Evolutionary conservation across 2,888 invertebrate genomes (phyloP), one percentile per base, ranked within the genome.

Genomic region (Balanococcus diminutus): DNA sequence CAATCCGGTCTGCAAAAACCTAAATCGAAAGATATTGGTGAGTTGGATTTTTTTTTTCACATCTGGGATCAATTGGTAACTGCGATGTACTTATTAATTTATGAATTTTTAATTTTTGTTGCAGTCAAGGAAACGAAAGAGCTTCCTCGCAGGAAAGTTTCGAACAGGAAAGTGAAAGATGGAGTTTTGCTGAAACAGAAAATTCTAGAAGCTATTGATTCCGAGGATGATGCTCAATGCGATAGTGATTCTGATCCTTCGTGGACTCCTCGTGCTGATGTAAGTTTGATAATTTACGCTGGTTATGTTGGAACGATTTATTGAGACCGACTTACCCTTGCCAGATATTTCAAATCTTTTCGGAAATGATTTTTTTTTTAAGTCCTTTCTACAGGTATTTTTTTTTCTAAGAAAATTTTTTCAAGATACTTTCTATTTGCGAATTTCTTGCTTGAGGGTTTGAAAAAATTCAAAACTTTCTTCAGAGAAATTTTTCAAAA

Each of bases 161-260:
- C 86, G 8, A 36, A 86, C 56, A 72, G 86, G n/a, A 86, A 86
- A 56, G 84, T 84, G 14, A 86, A 86, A 61, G 84, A 84, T 14
- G 84, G 81, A 39, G n/a, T 36, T 36, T 36, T 79, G 36, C 61
- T 81, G 5, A 32, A 75, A 28, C 19, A 51, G 67, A 75, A 75
- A 32, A 81, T 56, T 14, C 75, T 81, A 79, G 67, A 28, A 31
- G 81, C 75, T 11, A 86, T 82, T 6, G 75, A 84, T 79, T 83
- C 83, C 14, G 86, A 86, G 46, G 84, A 86, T 11, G 86, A 84
- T 1, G 28, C n/a, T 39, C 82, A 39, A 32, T 9, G 39, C 14
- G 75, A 67, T 42, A 84, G 84, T n/a, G 86, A 86, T 84, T 86
- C 84, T 14, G 86, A 86, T 84, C 86, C 86, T 56, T 56, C 86